A percentile compares a stretch with the other conserved stretches of the same genome.
These are phyloP conservation scores for Orius insidiosus DNA, from an alignment of 1,140 invertebrate species.

Conservation along the genomic window DNA sequence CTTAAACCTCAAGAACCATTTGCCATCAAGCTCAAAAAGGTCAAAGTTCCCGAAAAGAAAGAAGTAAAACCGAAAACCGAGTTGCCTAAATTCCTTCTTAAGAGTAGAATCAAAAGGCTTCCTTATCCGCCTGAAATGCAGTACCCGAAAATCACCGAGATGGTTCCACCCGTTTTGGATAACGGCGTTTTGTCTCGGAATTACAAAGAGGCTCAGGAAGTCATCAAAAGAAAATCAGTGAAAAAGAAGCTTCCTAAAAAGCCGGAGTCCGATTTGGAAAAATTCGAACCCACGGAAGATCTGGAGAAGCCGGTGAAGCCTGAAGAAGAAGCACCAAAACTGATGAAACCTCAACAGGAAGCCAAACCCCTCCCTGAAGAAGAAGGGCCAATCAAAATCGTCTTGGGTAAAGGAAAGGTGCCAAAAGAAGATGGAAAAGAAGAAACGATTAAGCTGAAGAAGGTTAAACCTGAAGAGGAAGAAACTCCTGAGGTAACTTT, in stretches of 20 bases:
- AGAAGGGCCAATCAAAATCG: conserved; percentile 21
- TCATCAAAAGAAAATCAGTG: conserved; percentile 22
- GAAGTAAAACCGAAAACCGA: conserved; percentile 27
- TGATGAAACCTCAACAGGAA: conserved; percentile 20
- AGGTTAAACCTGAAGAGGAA: conserved; percentile 13
- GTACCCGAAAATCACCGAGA: conserved; percentile 18
- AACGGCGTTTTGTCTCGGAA: conserved; percentile 24
- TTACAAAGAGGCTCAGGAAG: conserved; percentile 24
- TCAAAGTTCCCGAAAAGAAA: conserved; percentile 29
- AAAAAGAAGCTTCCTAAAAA: conserved; percentile 25
- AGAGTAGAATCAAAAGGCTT: conserved; percentile 39
- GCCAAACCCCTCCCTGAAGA: background rate
- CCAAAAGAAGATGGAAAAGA: conserved; percentile 17
- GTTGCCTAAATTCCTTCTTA: conserved; percentile 41
- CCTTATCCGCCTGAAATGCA: conserved; percentile 22
- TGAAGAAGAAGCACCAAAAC: conserved; percentile 18
- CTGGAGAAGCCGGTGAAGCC: conserved; percentile 28
- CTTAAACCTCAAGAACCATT: conserved; percentile 27
- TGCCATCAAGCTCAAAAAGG: conserved; percentile 47
- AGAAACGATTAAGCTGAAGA: conserved; percentile 13
- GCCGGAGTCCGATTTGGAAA: conserved; percentile 22
- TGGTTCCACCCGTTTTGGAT: conserved; percentile 20
- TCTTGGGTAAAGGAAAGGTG: conserved; percentile 20
- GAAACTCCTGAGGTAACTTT: conserved; percentile 23
- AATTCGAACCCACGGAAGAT: conserved; percentile 20